These are phyloP conservation scores for Drosophila robusta DNA, from an alignment of 2,888 invertebrate species.

Conservation along the genomic window DNA sequence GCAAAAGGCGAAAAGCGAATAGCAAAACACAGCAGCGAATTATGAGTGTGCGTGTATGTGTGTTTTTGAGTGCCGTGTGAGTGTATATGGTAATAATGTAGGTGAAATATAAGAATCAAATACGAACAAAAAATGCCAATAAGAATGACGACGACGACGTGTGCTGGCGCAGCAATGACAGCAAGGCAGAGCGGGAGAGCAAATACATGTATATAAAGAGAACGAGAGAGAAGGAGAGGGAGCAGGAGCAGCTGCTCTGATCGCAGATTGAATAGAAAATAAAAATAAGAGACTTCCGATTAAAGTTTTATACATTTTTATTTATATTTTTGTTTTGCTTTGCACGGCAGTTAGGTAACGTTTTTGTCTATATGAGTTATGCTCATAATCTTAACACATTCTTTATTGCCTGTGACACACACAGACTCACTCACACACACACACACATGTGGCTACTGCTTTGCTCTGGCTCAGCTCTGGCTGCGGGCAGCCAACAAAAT, in stretches of 20 bases:
- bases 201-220: background rate
- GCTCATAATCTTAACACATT: conserved; percentile 78
- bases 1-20: conserved; percentile 52
- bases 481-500: conserved; percentile 76
- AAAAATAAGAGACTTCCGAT: conserved; percentile 25
- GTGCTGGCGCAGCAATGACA: conserved; percentile 41
- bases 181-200: conserved; percentile 27
- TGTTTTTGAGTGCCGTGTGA: conserved; percentile 24
- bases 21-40: conserved; percentile 67
- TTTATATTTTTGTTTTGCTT: conserved; percentile 27
- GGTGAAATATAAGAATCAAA: conserved; percentile 71
- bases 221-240: conserved; percentile 20
- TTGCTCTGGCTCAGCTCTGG: conserved; percentile 28
- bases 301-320: conserved; percentile 29
- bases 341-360: conserved; percentile 74
- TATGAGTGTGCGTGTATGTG: conserved; percentile 34
- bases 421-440: conserved; percentile 30
- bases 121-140: conserved; percentile 58
- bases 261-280: conserved; percentile 34
- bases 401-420: conserved; percentile 58
- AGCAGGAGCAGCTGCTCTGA: conserved; percentile 53
- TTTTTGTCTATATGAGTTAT: conserved; percentile 67
- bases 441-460: conserved; percentile 47
- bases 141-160: conserved; percentile 58
- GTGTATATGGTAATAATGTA: conserved; percentile 60